A percentile compares a stretch with the other conserved stretches of the same genome.
Evolutionary conservation across 2,113 vertebrate species (phyloP).

Genomic region (Carassius auratus): DNA sequence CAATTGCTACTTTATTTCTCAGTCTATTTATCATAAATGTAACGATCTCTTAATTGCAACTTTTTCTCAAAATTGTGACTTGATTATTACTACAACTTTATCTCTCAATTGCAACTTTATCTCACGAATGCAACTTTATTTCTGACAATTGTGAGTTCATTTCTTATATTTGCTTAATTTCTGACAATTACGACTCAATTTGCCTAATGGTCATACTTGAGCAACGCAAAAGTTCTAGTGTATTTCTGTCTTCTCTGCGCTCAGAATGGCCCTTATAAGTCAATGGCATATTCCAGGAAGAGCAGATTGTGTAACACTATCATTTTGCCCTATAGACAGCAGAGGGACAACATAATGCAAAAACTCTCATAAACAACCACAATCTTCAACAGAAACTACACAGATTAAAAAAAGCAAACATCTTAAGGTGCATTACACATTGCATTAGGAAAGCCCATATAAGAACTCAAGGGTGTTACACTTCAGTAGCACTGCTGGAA

Average conservation of each 20-base stretch:
- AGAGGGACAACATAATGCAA: conserved; percentile 42
- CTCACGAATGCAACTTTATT: neutral
- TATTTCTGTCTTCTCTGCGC: too few species aligned
- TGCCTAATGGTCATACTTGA: neutral
- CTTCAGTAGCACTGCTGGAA: neutral
- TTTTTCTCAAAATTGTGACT: neutral
- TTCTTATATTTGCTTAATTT: neutral
- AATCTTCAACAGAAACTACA: conserved; percentile 20
- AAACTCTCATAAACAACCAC: conserved; percentile 40
- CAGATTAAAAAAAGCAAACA: neutral
- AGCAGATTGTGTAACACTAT: conserved; percentile 59
- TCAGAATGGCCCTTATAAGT: too few species aligned
- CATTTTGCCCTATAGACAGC: conserved; percentile 26
- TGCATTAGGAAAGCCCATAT: neutral
- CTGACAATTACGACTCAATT: neutral
- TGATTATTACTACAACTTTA: too few species aligned
- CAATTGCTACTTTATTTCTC: neutral
- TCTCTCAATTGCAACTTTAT: neutral
- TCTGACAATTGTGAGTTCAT: neutral
- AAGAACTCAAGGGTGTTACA: neutral
- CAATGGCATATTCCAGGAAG: conserved; percentile 42
- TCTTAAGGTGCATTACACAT: neutral
- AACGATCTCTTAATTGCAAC: neutral
- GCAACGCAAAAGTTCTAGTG: neutral
- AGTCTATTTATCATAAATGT: neutral